Percentiles rank a stretch among this genome's conserved stretches.
These are phyloP conservation scores for Scaptomyza tumidula DNA, from an alignment of 2,888 invertebrate genomes.

Conservation along the genomic window DNA sequence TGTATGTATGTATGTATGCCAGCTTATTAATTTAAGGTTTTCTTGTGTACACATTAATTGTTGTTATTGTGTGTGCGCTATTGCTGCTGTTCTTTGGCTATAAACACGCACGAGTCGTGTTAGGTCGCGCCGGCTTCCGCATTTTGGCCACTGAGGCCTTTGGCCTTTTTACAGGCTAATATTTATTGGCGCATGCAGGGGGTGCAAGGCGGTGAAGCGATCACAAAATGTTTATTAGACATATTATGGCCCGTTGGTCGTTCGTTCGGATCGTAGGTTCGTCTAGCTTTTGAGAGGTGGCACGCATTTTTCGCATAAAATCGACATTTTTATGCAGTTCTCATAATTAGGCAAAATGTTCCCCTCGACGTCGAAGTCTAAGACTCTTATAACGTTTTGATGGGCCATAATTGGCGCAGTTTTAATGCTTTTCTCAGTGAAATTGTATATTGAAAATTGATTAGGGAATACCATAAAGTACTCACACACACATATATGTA, in stretches of 20 bases:
- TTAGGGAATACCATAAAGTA: conserved; percentile 10
- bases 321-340: conserved; percentile 64
- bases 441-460: conserved; percentile 50
- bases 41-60: conserved; percentile 67
- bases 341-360: conserved; percentile 36
- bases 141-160: conserved; percentile 42
- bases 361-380: no score
- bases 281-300: conserved; percentile 5
- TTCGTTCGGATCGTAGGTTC: background rate
- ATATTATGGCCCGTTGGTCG: conserved; percentile 48
- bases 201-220: background rate
- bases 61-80: conserved; percentile 51
- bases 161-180: conserved; percentile 37
- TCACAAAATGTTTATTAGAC: conserved; percentile 75
- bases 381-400: conserved; percentile 1
- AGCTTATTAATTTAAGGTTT: conserved; percentile 71
- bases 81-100: conserved; percentile 42
- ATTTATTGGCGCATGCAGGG: background rate
- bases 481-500: background rate
- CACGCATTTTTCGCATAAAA: conserved; percentile 79
- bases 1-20: conserved; percentile 43
- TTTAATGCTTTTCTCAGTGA: conserved; percentile 23
- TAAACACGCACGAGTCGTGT: conserved; percentile 77
- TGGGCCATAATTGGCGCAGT: conserved; percentile 55
- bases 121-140: conserved; percentile 73